Percentiles rank a stretch among this genome's conserved stretches.
phyloP scores from a whole-genome alignment of 2,888 invertebrate species.

The Trachelus tabidus region DNA sequence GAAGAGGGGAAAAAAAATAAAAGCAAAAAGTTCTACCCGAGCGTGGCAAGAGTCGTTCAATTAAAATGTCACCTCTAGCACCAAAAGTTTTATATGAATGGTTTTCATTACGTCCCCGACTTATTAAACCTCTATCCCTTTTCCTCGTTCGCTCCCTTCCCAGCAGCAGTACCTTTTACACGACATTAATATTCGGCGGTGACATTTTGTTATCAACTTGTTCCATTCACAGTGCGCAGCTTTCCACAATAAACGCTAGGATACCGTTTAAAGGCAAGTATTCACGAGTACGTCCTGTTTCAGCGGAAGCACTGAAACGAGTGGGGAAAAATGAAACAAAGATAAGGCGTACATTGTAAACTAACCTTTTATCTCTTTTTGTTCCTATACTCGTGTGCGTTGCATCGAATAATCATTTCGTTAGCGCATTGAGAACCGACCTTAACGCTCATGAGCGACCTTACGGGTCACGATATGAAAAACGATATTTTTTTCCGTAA shows the following conservation, averaged over 20 bases:
- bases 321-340: not conserved
- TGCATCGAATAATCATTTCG: not conserved
- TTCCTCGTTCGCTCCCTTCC: conserved; percentile 16
- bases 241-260: not conserved
- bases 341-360: not conserved
- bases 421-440: not conserved
- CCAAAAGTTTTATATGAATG: conserved; percentile 62
- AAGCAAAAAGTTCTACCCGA: not conserved
- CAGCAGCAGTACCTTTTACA: conserved; percentile 28
- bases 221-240: conserved; percentile 26
- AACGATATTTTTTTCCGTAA: too few relatives aligned
- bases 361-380: not conserved
- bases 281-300: not conserved
- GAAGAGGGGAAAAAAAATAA: not conserved
- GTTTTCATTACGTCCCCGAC: conserved; percentile 61
- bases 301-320: not conserved
- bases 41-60: conserved; percentile 44
- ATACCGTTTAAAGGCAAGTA: not conserved
- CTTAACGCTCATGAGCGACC: not conserved
- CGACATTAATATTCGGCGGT: conserved; percentile 49
- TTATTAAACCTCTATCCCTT: conserved; percentile 49
- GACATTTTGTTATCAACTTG: conserved; percentile 49
- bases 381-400: not conserved
- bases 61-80: conserved; percentile 54
- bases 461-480: too few relatives aligned